These are phyloP conservation scores for Antitype chi DNA, from an alignment of 2,888 invertebrate species.

Conservation along the genomic window DNA sequence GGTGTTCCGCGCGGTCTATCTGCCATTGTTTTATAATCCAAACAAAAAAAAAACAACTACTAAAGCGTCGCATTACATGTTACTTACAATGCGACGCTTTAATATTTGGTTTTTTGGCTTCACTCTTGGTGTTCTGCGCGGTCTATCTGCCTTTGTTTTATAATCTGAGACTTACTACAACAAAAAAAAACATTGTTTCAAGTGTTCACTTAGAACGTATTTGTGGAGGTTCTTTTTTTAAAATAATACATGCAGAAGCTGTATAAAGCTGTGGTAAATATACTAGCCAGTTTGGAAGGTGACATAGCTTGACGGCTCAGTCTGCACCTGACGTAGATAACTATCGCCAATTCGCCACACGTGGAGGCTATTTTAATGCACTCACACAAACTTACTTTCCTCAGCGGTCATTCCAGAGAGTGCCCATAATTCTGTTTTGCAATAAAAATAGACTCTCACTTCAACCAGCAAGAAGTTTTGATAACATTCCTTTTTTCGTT, in stretches of 20 bases:
- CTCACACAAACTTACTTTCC: background rate
- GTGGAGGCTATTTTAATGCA: background rate
- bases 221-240: background rate
- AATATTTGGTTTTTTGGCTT: no score
- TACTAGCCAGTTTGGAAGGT: background rate
- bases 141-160: no score
- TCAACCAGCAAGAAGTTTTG: constrained; percentile 7
- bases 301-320: background rate
- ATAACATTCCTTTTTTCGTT: constrained; percentile 1
- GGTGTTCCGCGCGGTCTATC: no score
- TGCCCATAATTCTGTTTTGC: background rate
- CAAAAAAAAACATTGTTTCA: background rate
- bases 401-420: constrained; percentile 16
- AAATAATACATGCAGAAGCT: background rate
- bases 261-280: background rate
- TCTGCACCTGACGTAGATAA: background rate
- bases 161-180: background rate
- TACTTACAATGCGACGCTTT: no score
- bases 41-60: no score
- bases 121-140: no score
- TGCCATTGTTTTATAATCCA: no score
- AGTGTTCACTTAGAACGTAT: background rate
- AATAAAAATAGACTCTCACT: constrained; percentile 17
- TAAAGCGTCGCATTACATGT: no score
- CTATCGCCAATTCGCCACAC: no score